phyloP scores from a whole-genome alignment of 1,140 invertebrate species.

The Lucilia cuprina region DNA sequence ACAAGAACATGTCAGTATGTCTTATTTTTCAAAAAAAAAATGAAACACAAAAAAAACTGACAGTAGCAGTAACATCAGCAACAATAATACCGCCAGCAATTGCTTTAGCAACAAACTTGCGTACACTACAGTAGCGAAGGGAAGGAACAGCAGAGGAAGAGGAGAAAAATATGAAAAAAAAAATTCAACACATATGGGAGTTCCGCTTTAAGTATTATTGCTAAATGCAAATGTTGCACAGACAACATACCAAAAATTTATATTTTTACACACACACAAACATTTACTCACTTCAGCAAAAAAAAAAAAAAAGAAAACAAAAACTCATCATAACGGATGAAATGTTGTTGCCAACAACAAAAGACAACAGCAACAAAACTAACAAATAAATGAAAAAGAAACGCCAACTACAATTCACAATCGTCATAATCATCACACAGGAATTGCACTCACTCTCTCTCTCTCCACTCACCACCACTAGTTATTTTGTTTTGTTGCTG shows the following conservation, averaged over 20 bases:
- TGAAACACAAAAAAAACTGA: neutral
- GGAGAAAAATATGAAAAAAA: neutral
- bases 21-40: neutral
- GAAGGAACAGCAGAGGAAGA: too few species aligned
- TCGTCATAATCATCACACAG: constrained; percentile 14
- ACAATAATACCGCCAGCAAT: neutral
- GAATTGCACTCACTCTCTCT: neutral
- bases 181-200: neutral
- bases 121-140: too few species aligned
- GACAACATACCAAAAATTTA: neutral
- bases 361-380: neutral
- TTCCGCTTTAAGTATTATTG: neutral
- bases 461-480: neutral
- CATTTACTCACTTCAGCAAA: neutral
- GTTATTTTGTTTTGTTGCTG: neutral
- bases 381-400: neutral
- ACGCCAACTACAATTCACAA: neutral
- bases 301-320: neutral
- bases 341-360: neutral
- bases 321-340: neutral
- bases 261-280: neutral
- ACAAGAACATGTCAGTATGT: neutral
- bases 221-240: constrained; percentile 1
- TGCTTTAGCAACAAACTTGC: neutral
- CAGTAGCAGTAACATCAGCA: neutral